Conservation (phyloP, 2,113 vertebrate genomes). For the Daubentonia madagascariensis region DNA sequence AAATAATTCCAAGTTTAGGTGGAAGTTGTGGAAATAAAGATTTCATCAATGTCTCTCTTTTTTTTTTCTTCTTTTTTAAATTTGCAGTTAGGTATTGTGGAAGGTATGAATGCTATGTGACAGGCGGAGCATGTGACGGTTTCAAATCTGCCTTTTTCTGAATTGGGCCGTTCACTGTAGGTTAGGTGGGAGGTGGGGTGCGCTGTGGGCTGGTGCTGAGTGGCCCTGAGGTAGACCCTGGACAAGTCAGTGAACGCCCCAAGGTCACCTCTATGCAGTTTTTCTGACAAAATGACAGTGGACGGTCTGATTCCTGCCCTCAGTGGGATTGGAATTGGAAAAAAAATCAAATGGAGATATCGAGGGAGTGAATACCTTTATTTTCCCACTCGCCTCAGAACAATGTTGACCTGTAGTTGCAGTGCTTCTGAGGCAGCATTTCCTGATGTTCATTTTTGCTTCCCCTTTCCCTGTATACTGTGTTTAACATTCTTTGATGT, state of each 20-base stretch:
- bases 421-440: background rate
- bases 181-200: accelerated
- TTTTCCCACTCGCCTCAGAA: background rate
- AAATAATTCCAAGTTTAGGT: background rate
- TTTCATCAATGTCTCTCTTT: background rate
- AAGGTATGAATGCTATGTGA: background rate
- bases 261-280: no score
- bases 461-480: accelerated
- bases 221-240: background rate
- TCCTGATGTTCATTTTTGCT: no score
- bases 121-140: accelerated
- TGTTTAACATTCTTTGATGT: background rate
- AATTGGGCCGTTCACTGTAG: background rate
- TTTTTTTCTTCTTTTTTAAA: background rate
- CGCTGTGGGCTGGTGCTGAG: background rate
- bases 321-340: no score
- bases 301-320: background rate
- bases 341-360: accelerated
- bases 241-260: background rate
- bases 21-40: background rate
- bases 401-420: accelerated
- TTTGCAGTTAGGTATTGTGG: background rate
- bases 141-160: background rate
- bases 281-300: background rate
- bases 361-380: no score